These are phyloP conservation scores for Stictonetta naevosa DNA, from an alignment of 2,113 vertebrate species.

Conservation along the genomic window DNA sequence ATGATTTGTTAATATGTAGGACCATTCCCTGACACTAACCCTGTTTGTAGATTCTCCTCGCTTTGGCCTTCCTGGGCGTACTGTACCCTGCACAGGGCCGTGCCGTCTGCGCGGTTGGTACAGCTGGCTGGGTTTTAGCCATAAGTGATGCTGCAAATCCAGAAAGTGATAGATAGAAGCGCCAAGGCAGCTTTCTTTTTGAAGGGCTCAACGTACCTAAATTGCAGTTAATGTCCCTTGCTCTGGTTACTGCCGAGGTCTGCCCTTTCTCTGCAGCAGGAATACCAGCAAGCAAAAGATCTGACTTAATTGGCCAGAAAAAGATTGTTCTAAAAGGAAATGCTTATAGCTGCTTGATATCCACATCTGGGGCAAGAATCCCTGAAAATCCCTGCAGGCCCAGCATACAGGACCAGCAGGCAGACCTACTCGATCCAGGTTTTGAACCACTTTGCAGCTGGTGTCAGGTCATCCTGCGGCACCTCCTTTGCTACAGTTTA, in stretches of 20 bases:
- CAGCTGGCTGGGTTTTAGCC: neutral
- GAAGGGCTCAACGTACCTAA: neutral
- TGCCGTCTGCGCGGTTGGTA: neutral
- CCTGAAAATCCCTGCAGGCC: neutral
- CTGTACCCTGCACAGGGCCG: neutral
- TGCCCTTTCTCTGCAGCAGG: neutral
- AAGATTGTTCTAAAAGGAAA: neutral
- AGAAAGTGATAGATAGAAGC: neutral
- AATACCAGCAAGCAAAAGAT: neutral
- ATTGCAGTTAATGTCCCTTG: neutral
- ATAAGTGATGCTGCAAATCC: neutral
- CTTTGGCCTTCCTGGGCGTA: slow-evolving; percentile 19
- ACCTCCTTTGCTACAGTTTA: neutral
- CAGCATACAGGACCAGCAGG: neutral
- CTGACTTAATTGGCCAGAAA: neutral
- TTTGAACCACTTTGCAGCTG: neutral
- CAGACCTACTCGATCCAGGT: neutral
- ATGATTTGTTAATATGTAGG: slow-evolving; percentile 21
- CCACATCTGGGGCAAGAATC: rapidly evolving
- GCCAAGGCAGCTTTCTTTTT: neutral
- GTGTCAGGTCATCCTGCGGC: neutral
- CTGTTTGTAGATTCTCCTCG: slow-evolving; percentile 58
- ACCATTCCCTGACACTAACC: slow-evolving; percentile 52
- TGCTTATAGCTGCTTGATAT: neutral
- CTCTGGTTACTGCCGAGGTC: neutral